Evolutionary conservation across 2,113 vertebrate genomes (phyloP).

Genomic region (Stercorarius parasiticus): DNA sequence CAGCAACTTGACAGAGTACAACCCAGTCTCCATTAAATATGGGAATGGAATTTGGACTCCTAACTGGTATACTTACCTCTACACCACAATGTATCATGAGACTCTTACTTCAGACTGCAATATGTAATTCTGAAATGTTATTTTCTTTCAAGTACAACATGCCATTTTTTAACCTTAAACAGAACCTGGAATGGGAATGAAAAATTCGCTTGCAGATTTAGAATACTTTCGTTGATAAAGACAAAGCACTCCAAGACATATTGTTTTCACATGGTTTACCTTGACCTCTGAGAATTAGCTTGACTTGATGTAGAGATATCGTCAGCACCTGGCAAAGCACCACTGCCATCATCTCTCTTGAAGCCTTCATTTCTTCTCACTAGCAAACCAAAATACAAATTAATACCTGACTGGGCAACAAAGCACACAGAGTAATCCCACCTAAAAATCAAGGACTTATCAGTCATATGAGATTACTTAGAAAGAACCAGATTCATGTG

Average conservation of each 20-base stretch:
- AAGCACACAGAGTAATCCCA: not conserved
- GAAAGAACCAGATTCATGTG: not conserved
- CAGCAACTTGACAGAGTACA: accelerated
- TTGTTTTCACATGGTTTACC: slow-evolving; percentile 56
- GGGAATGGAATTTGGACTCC: not conserved
- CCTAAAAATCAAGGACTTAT: not conserved
- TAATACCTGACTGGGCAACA: not conserved
- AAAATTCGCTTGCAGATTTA: not conserved
- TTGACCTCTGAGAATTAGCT: slow-evolving; percentile 69
- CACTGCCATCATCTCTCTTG: slow-evolving; percentile 72
- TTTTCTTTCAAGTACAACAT: not conserved
- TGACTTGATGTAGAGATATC: slow-evolving; percentile 63
- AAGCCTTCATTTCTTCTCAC: slow-evolving; percentile 76
- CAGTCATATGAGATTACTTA: not conserved
- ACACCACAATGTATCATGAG: not conserved
- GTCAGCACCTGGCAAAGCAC: slow-evolving; percentile 58
- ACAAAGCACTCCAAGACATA: not conserved
- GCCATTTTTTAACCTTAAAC: not conserved
- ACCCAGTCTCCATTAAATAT: not conserved
- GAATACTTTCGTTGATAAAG: not conserved
- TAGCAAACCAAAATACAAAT: slow-evolving; percentile 55
- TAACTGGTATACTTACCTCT: not conserved
- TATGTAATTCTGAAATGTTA: not conserved
- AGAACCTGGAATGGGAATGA: not conserved
- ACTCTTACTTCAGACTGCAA: not conserved